Conservation (phyloP, 2,113 vertebrate species). For the Seriola dumerili region DNA sequence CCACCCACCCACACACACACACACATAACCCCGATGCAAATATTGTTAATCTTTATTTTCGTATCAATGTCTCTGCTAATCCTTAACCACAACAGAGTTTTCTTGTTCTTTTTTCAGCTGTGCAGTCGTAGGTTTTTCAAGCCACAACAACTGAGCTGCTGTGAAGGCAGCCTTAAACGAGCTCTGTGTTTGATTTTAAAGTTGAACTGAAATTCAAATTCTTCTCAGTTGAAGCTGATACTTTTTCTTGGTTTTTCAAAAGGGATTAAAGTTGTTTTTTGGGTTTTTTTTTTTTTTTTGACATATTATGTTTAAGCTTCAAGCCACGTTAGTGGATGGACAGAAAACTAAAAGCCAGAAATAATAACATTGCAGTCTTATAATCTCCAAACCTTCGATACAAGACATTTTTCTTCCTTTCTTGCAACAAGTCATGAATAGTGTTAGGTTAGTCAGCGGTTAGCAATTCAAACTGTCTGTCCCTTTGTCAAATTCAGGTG, state of each 20-base stretch:
- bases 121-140: too few species aligned
- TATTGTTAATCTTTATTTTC: slow-evolving; percentile 64
- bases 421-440: too few species aligned
- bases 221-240: too few species aligned
- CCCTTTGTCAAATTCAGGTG: too few species aligned
- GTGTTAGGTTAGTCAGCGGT: too few species aligned
- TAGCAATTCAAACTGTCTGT: not conserved
- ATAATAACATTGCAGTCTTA: too few species aligned
- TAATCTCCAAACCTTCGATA: too few species aligned
- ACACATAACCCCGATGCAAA: slow-evolving; percentile 36
- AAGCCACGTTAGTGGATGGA: not conserved
- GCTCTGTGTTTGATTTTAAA: not conserved
- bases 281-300: not conserved
- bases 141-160: not conserved
- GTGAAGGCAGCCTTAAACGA: not conserved
- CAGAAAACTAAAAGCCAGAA: too few species aligned
- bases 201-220: slow-evolving; percentile 11
- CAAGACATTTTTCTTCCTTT: too few species aligned
- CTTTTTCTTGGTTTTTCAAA: not conserved
- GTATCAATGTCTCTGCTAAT: slow-evolving; percentile 79
- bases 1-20: not conserved
- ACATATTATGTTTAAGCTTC: not conserved
- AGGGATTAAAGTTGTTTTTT: not conserved
- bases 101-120: too few species aligned
- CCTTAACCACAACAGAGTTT: slow-evolving; percentile 81